Percentiles rank a stretch among this genome's conserved stretches.
Conservation (phyloP, 1,140 invertebrate genomes). For the Nasonia vitripennis region DNA sequence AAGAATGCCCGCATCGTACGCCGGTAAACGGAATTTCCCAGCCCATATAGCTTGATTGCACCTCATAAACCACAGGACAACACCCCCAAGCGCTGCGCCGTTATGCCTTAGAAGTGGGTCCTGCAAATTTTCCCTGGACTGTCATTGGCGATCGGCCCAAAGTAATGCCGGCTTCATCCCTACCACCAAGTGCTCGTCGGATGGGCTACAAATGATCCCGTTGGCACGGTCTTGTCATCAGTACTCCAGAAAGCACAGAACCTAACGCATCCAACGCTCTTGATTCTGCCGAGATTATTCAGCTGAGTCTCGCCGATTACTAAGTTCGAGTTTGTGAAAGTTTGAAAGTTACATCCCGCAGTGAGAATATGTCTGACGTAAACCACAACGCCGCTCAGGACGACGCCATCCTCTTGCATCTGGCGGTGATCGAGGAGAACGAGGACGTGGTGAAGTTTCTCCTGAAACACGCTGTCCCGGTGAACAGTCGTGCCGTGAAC, state of each 20-base stretch:
- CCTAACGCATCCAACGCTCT: not conserved
- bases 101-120: not conserved
- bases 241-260: not conserved
- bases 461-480: constrained; percentile 27
- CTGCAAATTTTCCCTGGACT: not conserved
- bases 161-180: not conserved
- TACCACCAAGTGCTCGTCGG: not conserved
- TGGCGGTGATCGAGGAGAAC: constrained; percentile 44
- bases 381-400: not conserved
- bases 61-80: not conserved
- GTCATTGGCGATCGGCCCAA: not conserved
- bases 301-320: not conserved
- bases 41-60: not conserved
- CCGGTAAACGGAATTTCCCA: not conserved
- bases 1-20: not conserved
- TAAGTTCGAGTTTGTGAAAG: not conserved
- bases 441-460: constrained; percentile 35
- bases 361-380: constrained; percentile 4
- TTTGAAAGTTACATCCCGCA: not conserved
- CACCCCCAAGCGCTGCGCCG: not conserved
- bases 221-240: not conserved
- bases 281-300: no score
- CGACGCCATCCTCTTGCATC: constrained; percentile 17
- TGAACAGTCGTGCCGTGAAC: constrained; percentile 7
- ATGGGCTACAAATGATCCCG: not conserved